Evolutionary conservation across 2,888 invertebrate genomes (phyloP).

Genomic region (Diloba caeruleocephala): DNA sequence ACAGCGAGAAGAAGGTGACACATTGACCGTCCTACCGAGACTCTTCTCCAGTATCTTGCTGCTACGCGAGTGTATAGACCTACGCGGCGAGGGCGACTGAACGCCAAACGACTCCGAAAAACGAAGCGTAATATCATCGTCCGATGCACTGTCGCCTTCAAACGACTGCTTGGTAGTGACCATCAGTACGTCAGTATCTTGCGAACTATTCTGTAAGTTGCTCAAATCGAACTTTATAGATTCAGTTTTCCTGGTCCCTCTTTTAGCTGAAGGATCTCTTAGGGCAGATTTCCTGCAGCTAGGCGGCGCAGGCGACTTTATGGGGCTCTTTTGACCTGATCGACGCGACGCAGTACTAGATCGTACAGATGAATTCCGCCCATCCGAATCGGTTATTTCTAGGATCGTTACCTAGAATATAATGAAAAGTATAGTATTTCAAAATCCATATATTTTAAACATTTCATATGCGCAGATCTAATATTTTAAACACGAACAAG

Average conservation of each 20-base stretch:
- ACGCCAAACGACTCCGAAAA: constrained; percentile 67
- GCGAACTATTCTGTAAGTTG: constrained; percentile 65
- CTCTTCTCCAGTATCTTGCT: constrained; percentile 62
- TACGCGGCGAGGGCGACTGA: constrained; percentile 65
- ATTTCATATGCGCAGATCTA: neutral
- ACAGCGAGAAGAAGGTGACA: constrained; percentile 36
- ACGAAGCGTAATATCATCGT: constrained; percentile 64
- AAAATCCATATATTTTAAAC: no score
- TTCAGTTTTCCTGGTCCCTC: constrained; percentile 68
- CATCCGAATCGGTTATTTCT: constrained; percentile 62
- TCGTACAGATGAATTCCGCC: constrained; percentile 35
- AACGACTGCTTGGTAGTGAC: constrained; percentile 30
- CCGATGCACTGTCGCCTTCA: constrained; percentile 36
- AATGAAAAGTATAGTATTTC: neutral
- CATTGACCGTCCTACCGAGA: constrained; percentile 47
- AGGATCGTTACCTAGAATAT: constrained; percentile 61
- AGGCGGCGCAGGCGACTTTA: constrained; percentile 46
- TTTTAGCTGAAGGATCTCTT: constrained; percentile 67
- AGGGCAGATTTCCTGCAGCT: constrained; percentile 78
- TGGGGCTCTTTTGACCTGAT: constrained; percentile 35
- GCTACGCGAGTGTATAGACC: constrained; percentile 67
- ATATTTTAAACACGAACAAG: constrained; percentile 1
- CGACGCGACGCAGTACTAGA: constrained; percentile 36
- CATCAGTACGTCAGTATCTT: constrained; percentile 47
- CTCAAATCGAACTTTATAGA: constrained; percentile 83